Evolutionary conservation across 2,113 vertebrate species (phyloP).

Genomic region (Gymnogyps californianus): DNA sequence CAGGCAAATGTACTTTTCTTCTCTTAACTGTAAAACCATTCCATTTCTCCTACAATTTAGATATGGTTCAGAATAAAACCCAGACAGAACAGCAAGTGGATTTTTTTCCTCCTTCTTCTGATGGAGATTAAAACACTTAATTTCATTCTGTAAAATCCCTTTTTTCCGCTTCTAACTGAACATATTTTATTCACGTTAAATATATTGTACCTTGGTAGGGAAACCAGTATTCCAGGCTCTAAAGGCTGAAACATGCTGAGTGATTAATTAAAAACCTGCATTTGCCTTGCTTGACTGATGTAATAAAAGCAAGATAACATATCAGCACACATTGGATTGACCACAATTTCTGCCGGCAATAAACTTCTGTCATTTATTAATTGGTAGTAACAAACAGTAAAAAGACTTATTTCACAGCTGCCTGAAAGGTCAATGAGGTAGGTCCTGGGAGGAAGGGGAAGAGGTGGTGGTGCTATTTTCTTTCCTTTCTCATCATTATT

Average conservation of each 20-base stretch:
- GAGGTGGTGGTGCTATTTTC: not conserved
- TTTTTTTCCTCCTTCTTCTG: not conserved
- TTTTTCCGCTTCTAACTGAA: not conserved
- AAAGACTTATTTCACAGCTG: not conserved
- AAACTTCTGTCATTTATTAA: slow-evolving; percentile 1
- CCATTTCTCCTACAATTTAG: not conserved
- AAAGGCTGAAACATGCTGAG: not conserved
- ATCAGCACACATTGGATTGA: not conserved
- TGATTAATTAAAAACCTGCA: slow-evolving; percentile 1
- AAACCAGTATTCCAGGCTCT: not conserved
- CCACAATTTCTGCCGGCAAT: not conserved
- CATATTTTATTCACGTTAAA: not conserved
- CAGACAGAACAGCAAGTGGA: not conserved
- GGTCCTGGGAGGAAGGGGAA: not conserved
- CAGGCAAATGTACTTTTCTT: not conserved
- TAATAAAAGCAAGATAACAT: not conserved
- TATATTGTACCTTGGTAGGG: not conserved
- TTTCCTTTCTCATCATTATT: not conserved
- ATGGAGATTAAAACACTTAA: not conserved
- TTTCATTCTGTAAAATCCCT: not conserved
- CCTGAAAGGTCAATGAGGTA: not conserved
- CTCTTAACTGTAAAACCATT: not conserved
- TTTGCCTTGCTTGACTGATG: not conserved
- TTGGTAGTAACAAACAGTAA: not conserved
- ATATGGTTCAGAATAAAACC: not conserved